These are phyloP conservation scores for Chirona hameri DNA, from an alignment of 2,888 invertebrate species.

Conservation along the genomic window DNA sequence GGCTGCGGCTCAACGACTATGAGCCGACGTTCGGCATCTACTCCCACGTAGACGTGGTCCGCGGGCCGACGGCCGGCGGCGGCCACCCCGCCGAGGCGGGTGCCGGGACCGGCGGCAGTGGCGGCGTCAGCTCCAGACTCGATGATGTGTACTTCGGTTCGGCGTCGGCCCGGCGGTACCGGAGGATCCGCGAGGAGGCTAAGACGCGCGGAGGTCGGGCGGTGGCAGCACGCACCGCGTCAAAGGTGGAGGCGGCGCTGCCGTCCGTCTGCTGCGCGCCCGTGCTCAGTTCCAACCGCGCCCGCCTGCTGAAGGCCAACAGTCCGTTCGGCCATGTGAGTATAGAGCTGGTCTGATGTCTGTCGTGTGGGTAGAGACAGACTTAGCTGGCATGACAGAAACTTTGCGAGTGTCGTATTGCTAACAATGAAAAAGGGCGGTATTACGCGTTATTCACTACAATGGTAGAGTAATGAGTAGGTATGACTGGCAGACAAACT, in stretches of 20 bases:
- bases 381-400: no score
- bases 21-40: constrained; percentile 25
- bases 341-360: not conserved
- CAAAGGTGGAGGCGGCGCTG: not conserved
- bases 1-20: not conserved
- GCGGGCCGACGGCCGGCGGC: not conserved
- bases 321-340: constrained; percentile 6
- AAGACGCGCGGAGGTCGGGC: not conserved
- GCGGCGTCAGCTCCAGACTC: not conserved
- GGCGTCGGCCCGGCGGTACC: constrained; percentile 12
- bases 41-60: not conserved
- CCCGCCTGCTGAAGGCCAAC: not conserved
- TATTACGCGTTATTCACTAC: no score
- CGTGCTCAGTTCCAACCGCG: not conserved
- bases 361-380: no score
- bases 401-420: no score
- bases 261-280: constrained; percentile 12
- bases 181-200: constrained; percentile 9
- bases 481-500: no score
- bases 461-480: no score
- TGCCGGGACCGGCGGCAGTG: not conserved
- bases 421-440: no score
- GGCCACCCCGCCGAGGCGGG: not conserved
- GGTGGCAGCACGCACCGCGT: not conserved
- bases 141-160: constrained; percentile 13